phyloP scores from a whole-genome alignment of 2,113 vertebrate genomes.

The Choloepus hoffmanni region DNA sequence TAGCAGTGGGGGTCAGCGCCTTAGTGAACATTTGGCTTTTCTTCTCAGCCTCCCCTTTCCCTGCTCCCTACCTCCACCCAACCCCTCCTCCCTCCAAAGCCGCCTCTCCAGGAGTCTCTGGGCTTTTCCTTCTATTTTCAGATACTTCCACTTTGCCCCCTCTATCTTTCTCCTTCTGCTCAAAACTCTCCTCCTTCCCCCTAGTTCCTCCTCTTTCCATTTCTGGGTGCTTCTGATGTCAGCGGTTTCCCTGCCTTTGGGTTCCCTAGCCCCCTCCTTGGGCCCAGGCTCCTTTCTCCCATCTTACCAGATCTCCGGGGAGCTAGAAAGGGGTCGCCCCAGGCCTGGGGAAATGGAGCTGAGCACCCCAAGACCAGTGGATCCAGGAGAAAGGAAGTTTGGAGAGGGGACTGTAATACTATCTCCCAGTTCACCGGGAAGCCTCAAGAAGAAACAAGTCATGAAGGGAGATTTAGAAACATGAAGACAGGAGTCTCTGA shows the following conservation, averaged over 20 bases:
- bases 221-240: conserved; percentile 81
- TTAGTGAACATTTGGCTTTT: neutral
- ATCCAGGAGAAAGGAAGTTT: conserved; percentile 48
- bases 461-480: conserved; percentile 18
- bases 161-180: conserved; percentile 57
- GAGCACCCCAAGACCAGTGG: neutral
- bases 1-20: neutral
- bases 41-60: neutral
- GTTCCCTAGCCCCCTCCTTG: conserved; percentile 47
- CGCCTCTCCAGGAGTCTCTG: conserved; percentile 44
- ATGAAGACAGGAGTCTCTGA: conserved; percentile 58
- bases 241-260: conserved; percentile 51
- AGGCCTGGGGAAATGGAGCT: conserved; percentile 53
- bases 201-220: conserved; percentile 58
- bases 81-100: neutral
- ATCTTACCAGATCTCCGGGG: neutral
- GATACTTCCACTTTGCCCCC: conserved; percentile 77
- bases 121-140: conserved; percentile 68
- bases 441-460: neutral
- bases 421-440: neutral
- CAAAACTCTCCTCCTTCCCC: conserved; percentile 69
- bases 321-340: conserved; percentile 55
- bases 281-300: conserved; percentile 77
- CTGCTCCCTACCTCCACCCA: neutral
- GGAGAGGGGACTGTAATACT: neutral